A percentile compares a stretch with the other conserved stretches of the same genome.
Conservation (phyloP, 2,888 invertebrate genomes). For the Myathropa florea region DNA sequence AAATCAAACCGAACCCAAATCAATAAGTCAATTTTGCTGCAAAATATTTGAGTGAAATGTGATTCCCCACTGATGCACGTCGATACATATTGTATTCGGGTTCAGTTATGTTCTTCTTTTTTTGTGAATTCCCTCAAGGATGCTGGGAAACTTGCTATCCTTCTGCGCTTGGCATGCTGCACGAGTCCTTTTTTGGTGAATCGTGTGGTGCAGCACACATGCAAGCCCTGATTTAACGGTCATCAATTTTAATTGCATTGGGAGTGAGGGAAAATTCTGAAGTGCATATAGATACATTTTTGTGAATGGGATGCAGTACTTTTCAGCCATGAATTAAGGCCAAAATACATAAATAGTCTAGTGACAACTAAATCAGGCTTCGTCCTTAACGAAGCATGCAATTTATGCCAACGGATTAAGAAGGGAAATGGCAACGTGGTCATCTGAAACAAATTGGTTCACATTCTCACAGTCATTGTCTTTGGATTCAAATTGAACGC, state of each 20-base stretch:
- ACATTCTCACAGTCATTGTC: no score
- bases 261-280: not conserved
- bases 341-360: no score
- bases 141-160: not conserved
- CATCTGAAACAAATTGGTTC: no score
- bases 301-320: not conserved
- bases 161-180: not conserved
- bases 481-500: no score
- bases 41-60: constrained; percentile 6
- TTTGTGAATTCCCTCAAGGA: not conserved
- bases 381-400: no score
- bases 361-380: not conserved
- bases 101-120: not conserved
- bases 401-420: no score
- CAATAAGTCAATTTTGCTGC: not conserved
- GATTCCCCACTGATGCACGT: not conserved
- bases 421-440: no score
- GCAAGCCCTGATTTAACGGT: not conserved
- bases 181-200: not conserved
- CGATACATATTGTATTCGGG: not conserved
- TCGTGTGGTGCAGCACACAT: not conserved
- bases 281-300: not conserved
- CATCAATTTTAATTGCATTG: constrained; percentile 7
- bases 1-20: not conserved
- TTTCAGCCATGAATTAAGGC: no score